Conservation (phyloP, 2,113 vertebrate genomes). For the Sinocyclocheilus grahami region DNA sequence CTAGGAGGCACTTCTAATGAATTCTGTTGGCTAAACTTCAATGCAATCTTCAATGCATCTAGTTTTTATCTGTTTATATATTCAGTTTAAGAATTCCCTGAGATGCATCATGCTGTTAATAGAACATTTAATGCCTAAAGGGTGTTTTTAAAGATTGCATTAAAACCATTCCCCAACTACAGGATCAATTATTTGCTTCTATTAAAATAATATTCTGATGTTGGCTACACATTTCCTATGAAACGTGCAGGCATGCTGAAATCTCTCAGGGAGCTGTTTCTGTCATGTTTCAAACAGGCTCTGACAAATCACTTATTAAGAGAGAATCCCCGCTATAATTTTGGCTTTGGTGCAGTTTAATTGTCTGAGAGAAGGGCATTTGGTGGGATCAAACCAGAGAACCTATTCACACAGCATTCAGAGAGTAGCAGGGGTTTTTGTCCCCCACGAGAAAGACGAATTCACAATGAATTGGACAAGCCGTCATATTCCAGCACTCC, state of each 20-base stretch:
- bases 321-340: neutral
- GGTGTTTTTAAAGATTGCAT: conserved; percentile 18
- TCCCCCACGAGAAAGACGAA: too few species aligned
- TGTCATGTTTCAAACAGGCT: too few species aligned
- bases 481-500: too few species aligned
- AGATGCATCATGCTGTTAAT: neutral
- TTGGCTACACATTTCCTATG: conserved; percentile 22
- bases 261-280: conserved; percentile 25
- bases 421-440: too few species aligned
- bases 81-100: conserved; percentile 8
- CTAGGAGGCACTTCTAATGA: too few species aligned
- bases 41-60: too few species aligned
- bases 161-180: neutral
- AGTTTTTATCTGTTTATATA: neutral
- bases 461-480: too few species aligned
- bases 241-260: conserved; percentile 2
- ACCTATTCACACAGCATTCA: too few species aligned
- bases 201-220: conserved; percentile 19
- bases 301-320: conserved; percentile 19
- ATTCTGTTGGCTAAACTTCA: too few species aligned
- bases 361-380: too few species aligned
- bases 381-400: too few species aligned
- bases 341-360: too few species aligned
- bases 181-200: conserved; percentile 12
- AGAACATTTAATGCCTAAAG: conserved; percentile 18